phyloP scores from a whole-genome alignment of 2,113 vertebrate genomes.

The Sitta europaea region DNA sequence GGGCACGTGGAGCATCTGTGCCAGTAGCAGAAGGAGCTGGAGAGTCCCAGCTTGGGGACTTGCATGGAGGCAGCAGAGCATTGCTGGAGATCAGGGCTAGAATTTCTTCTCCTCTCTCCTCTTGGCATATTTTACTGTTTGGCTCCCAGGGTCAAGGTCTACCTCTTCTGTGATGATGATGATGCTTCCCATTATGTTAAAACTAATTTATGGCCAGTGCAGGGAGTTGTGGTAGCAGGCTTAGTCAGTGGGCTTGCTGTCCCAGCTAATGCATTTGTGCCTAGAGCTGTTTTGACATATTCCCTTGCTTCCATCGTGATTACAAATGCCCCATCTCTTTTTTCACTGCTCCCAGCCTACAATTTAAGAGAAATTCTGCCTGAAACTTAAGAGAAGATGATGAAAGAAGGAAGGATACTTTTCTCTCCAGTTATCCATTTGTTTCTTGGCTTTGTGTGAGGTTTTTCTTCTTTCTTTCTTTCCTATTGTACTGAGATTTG shows the following conservation, averaged over 20 bases:
- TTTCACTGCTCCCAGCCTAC: not conserved
- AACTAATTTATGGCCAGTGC: not conserved
- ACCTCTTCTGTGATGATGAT: not conserved
- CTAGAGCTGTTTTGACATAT: not conserved
- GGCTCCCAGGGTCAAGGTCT: not conserved
- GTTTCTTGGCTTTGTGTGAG: not conserved
- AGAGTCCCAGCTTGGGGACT: fast-evolving
- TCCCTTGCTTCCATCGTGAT: not conserved
- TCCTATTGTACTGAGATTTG: not conserved
- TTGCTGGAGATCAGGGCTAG: fast-evolving
- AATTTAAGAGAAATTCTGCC: not conserved
- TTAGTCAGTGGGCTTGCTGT: not conserved
- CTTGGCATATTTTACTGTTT: not conserved
- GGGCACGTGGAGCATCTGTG: not conserved
- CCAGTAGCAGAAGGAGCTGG: not conserved
- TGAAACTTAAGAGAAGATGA: not conserved
- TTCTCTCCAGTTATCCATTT: not conserved
- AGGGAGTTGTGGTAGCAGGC: not conserved
- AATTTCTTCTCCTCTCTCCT: not conserved
- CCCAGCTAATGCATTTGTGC: not conserved
- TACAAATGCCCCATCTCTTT: not conserved
- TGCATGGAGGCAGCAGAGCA: not conserved
- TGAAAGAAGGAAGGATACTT: not conserved
- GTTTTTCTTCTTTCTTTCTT: not conserved
- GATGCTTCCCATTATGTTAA: not conserved